Percentiles rank a stretch among this genome's conserved stretches.
These are phyloP conservation scores for Eilema sororculum DNA, from an alignment of 2,888 invertebrate species.

Conservation along the genomic window DNA sequence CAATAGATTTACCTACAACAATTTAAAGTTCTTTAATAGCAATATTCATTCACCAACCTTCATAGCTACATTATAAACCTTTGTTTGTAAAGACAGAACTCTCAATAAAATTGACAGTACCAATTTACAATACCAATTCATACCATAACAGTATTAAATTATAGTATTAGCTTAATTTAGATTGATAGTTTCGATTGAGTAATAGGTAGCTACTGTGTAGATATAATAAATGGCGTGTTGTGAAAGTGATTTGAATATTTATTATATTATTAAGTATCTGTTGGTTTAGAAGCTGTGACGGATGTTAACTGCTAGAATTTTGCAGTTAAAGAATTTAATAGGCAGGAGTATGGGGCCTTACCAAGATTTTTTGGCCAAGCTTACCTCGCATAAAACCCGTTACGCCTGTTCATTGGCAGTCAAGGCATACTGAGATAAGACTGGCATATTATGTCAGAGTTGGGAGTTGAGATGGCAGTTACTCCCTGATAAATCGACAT, in stretches of 20 bases:
- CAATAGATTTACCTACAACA: not conserved
- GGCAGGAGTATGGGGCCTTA: not conserved
- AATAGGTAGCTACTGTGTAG: not conserved
- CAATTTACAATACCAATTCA: constrained; percentile 33
- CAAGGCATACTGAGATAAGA: too few relatives aligned
- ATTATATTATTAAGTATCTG: not conserved
- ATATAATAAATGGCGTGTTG: not conserved
- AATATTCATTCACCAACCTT: constrained; percentile 23
- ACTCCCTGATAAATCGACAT: too few relatives aligned
- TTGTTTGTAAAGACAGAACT: constrained; percentile 16
- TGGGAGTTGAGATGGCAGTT: too few relatives aligned
- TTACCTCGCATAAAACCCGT: too few relatives aligned
- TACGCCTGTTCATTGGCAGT: too few relatives aligned
- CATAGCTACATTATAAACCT: not conserved
- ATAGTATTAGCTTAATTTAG: constrained; percentile 17
- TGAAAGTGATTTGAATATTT: not conserved
- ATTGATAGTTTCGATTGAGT: constrained; percentile 23
- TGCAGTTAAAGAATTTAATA: not conserved
- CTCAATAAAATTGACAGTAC: constrained; percentile 29
- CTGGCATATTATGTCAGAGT: too few relatives aligned
- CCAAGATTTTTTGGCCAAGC: too few relatives aligned
- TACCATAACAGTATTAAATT: constrained; percentile 26
- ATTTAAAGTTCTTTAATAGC: not conserved
- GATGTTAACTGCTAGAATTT: not conserved
- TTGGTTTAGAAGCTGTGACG: not conserved